Evolutionary conservation across 2,888 invertebrate genomes (phyloP), one percentile per base, ranked within the genome.

Genomic region (Aporophyla nigra): DNA sequence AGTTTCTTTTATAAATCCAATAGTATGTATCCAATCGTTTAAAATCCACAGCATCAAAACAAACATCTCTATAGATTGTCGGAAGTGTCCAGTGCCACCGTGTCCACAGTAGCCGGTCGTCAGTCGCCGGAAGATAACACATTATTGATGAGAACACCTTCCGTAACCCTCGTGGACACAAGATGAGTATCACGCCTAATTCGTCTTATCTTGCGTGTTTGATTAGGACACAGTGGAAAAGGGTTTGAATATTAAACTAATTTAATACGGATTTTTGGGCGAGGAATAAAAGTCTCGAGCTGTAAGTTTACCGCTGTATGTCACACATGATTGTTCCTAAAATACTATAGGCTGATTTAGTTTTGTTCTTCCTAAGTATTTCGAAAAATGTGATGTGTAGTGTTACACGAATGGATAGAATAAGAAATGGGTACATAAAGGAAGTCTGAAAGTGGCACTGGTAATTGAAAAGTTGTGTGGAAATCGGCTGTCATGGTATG

Each of bases 81-180:
- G 78, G 68, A 74, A 76, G 74, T 79, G 77, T 71, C 74, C 84
- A 74, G 62, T 71, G 82, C 88, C 90, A 88, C 87, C 91, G 92
- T 92, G 90, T 88, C 90, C 89, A 91, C 94, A 85, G 94, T 93
- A 94, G 94, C 93, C 71, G 90, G 90, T 90, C 88, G 89, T 83
- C 89, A 89, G 89, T 90, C 91, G 89, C 90, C 21, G 84, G 72
- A 75, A 76, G 94, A 94, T 94, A 94, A 93, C 87, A 81, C 46
- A 84, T 93, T 92, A 94, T 94, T 93, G 92, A 94, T 94, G 94
- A 88, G 87, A 72, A 84, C 84, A 82, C 83, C 82, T 80, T 76
- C 79, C 78, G 82, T 80, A 80, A 72, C 70, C 76, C 72, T 80
- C 81, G 77, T 78, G 78, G 79, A 86, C 86, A 83, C 78, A 53